Percentiles rank a stretch among this genome's conserved stretches.
phyloP scores from a whole-genome alignment of 2,113 vertebrate species.

The Mobula hypostoma region DNA sequence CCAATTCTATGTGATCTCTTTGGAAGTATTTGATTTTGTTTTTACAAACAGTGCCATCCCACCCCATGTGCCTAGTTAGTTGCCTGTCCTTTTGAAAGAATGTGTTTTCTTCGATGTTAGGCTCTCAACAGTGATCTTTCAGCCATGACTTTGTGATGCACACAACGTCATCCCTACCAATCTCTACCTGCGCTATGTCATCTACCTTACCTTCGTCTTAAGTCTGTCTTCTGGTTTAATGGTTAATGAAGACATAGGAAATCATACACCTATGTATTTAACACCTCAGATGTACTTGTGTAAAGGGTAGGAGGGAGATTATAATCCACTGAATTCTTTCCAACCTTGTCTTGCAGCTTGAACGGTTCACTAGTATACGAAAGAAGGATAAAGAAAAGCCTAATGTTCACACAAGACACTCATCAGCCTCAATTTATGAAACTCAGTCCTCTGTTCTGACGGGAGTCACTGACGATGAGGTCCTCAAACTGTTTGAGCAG shows the following conservation, averaged over 20 bases:
- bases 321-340: neutral
- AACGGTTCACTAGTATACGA: slow-evolving; percentile 84
- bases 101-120: too few species aligned
- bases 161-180: too few species aligned
- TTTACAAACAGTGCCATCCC: too few species aligned
- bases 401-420: slow-evolving; percentile 60
- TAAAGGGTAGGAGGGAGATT: slow-evolving; percentile 35
- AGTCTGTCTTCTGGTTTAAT: too few species aligned
- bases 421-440: slow-evolving; percentile 65
- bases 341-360: slow-evolving; percentile 60
- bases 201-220: too few species aligned
- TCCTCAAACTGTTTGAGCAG: slow-evolving; percentile 81
- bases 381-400: slow-evolving; percentile 84
- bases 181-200: too few species aligned
- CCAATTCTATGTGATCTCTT: too few species aligned
- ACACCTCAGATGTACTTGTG: slow-evolving; percentile 12
- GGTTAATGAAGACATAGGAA: neutral
- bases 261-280: neutral
- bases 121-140: too few species aligned
- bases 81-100: too few species aligned
- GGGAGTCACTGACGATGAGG: slow-evolving; percentile 65
- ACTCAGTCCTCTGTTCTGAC: slow-evolving; percentile 55
- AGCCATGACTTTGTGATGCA: too few species aligned
- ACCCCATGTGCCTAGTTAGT: too few species aligned
- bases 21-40: too few species aligned